These are phyloP conservation scores for Leptogaster cylindrica DNA, from an alignment of 2,888 invertebrate species.

Conservation along the genomic window DNA sequence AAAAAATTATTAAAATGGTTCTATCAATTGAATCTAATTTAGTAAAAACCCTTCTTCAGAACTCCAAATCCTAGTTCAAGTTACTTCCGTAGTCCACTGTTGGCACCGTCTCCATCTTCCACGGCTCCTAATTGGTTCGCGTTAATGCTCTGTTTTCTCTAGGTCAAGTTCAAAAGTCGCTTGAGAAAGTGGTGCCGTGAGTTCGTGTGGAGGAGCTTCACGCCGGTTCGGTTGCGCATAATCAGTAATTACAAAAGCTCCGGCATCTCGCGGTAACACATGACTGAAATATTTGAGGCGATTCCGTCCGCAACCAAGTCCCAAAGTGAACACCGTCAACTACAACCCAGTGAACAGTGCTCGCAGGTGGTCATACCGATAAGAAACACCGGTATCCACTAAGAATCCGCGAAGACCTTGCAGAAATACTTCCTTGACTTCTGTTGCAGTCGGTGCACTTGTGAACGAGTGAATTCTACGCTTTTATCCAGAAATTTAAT, in stretches of 20 bases:
- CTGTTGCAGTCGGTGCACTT: not conserved
- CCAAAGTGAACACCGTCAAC: not conserved
- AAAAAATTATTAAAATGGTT: no score
- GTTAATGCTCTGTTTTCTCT: no score
- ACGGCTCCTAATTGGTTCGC: no score
- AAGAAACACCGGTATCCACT: not conserved
- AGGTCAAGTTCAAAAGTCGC: conserved; percentile 29
- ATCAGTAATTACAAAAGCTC: conserved; percentile 1
- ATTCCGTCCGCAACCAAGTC: not conserved
- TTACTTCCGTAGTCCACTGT: no score
- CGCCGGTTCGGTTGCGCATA: conserved; percentile 21
- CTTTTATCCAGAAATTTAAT: no score
- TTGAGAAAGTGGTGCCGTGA: not conserved
- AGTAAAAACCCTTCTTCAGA: no score
- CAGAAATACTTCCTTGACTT: not conserved
- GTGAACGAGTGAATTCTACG: no score
- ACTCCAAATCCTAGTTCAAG: no score
- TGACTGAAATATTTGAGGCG: conserved; percentile 6
- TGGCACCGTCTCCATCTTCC: no score
- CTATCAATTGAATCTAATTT: no score
- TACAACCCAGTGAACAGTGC: not conserved
- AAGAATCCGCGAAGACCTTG: no score
- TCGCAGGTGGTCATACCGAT: not conserved
- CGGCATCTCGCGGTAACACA: not conserved
- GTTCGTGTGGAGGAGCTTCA: not conserved